Evolutionary conservation across 1,140 invertebrate genomes (phyloP).

Genomic region (Palaemon carinicauda): DNA sequence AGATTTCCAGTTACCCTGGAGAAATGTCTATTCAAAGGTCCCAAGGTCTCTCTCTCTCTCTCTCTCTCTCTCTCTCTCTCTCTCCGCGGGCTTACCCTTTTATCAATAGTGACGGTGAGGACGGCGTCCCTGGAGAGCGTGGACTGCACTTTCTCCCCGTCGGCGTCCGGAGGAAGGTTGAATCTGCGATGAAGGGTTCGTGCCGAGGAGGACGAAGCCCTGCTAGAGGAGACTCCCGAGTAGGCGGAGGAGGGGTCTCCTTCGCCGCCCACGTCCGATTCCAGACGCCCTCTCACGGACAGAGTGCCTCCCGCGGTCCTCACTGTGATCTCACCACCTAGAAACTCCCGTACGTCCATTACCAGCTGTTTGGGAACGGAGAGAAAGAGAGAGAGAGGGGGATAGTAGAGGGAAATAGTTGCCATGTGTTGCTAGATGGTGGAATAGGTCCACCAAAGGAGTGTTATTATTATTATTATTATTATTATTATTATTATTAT

Average conservation of each 20-base stretch:
- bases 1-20: too few species aligned
- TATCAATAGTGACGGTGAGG: slow-evolving; percentile 56
- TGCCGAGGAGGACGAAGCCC: slow-evolving; percentile 15
- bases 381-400: not conserved
- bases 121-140: slow-evolving; percentile 50
- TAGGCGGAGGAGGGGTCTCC: not conserved
- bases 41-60: not conserved
- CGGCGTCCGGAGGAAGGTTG: slow-evolving; percentile 52
- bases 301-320: slow-evolving; percentile 56
- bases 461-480: too few species aligned
- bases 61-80: not conserved
- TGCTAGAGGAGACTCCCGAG: not conserved
- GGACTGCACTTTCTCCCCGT: slow-evolving; percentile 53
- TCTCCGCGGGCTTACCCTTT: slow-evolving; percentile 48
- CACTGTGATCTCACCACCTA: slow-evolving; percentile 57
- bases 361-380: slow-evolving; percentile 40
- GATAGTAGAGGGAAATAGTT: not conserved
- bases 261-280: not conserved
- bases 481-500: too few species aligned
- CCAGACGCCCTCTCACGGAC: slow-evolving; percentile 53
- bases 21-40: too few species aligned
- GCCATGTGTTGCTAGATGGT: not conserved
- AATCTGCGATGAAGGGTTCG: slow-evolving; percentile 54
- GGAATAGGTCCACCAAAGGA: too few species aligned
- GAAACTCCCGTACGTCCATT: slow-evolving; percentile 59